These are phyloP conservation scores for Tenrec ecaudatus DNA, from an alignment of 2,113 vertebrate species.

Conservation along the genomic window DNA sequence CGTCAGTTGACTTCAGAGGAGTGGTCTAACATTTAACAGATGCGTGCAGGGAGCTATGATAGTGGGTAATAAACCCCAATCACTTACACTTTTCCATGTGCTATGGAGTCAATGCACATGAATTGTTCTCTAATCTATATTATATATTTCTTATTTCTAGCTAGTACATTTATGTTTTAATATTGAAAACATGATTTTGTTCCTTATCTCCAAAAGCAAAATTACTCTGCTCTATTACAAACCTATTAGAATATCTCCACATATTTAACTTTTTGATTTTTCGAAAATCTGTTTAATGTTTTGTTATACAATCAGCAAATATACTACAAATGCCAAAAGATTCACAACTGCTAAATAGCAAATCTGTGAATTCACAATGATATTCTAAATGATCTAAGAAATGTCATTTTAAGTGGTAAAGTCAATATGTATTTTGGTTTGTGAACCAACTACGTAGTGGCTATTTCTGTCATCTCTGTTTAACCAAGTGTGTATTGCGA, in stretches of 20 bases:
- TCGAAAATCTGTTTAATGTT: constrained; percentile 31
- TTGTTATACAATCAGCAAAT: constrained; percentile 37
- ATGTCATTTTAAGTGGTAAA: constrained; percentile 74
- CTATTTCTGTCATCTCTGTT: constrained; percentile 83
- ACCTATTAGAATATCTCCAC: not conserved
- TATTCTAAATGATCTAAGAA: constrained; percentile 66
- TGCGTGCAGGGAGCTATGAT: constrained; percentile 10
- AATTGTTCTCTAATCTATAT: constrained; percentile 28
- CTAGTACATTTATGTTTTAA: constrained; percentile 41
- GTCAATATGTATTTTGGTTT: constrained; percentile 81
- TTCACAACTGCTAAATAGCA: constrained; percentile 50
- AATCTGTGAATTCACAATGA: constrained; percentile 53
- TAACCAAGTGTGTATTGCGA: constrained; percentile 84
- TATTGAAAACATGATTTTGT: constrained; percentile 28
- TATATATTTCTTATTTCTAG: constrained; percentile 37
- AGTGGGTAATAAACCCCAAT: constrained; percentile 43
- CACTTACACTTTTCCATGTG: constrained; percentile 48
- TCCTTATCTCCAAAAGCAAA: constrained; percentile 26
- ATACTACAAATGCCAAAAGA: constrained; percentile 46
- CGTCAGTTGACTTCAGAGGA: constrained; percentile 31
- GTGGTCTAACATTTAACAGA: constrained; percentile 48
- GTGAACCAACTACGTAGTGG: constrained; percentile 79
- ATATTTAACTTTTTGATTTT: constrained; percentile 56
- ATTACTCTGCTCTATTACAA: not conserved
- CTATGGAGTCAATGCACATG: constrained; percentile 1